Base-by-base conservation (phyloP, 1,140 invertebrate species). In the Drosophila nasuta region DNA sequence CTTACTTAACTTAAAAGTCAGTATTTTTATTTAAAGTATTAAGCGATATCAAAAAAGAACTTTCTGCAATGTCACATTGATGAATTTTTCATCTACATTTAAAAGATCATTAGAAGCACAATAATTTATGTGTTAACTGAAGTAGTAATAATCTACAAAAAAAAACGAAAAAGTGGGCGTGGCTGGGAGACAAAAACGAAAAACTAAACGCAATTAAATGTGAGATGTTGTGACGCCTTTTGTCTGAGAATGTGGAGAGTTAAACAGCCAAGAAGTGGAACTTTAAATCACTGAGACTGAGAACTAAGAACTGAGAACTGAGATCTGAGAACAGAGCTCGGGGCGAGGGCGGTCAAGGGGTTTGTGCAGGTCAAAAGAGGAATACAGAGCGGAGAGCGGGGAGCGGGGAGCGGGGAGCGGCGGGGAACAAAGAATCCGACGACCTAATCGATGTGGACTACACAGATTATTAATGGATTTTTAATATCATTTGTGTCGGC, bases 401-500 rank as follows among this genome's bases (percentile, higher is more conserved):
- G n/a, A n/a, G n/a, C n/a, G n/a, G n/a, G n/a, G 8, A 10, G 33
- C 15, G 15, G 15, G 15, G 5, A 38, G 10, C 6, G 35, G n/a
- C 20, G 20, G 28, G 30, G 3, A 33, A 33, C 58, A 68, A 56
- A 76, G 69, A 78, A 79, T 75, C 64, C 33, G 11, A 59, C 74
- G 11, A 59, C 74, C 75, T 79, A 86, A 82, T 86, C 82, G 82
- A 82, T 73, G 82, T 59, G 59, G 74, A 71, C 76, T 74, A 59
- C 35, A 76, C 35, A 76, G 76, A 75, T 87, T 87, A 91, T 91
- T 91, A 91, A 91, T 91, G 87, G 88, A 87, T 82, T 91, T 91
- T 91, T 91, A 91, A 91, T 91, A 91, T 91, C 82, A 82, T 82
- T 91, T 83, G 82, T 77, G 82, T 91, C 82, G 80, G 82, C 71